phyloP scores from a whole-genome alignment of 92 coral and sea anemone species.

The Anthopleura xanthogrammica region DNA sequence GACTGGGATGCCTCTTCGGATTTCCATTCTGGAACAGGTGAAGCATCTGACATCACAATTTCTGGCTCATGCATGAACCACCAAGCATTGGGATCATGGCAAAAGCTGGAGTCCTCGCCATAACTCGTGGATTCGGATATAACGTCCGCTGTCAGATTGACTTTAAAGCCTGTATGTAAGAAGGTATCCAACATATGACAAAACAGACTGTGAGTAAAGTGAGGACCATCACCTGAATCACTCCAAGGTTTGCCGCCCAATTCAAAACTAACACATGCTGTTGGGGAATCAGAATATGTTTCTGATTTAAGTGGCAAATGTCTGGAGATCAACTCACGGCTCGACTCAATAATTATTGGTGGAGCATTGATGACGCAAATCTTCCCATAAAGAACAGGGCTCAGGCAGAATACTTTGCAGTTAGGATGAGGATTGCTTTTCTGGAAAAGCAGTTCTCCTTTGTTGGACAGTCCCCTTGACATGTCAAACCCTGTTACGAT shows the following conservation, averaged over 20 bases:
- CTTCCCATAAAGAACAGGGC: background rate
- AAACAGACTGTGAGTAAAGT: slow-evolving; percentile 5
- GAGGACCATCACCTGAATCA: background rate
- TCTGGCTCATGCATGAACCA: slow-evolving; percentile 26
- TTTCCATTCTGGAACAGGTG: background rate
- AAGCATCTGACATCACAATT: background rate
- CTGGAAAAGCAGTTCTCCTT: slow-evolving; percentile 29
- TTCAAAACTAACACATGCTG: background rate
- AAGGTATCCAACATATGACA: slow-evolving; percentile 11
- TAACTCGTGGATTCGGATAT: background rate
- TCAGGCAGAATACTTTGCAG: slow-evolving; percentile 25
- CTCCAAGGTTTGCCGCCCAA: slow-evolving; percentile 18
- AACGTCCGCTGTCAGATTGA: slow-evolving; percentile 21
- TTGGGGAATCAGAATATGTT: background rate
- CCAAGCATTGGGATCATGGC: slow-evolving; percentile 32
- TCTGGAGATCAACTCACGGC: slow-evolving; percentile 6
- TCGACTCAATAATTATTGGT: background rate
- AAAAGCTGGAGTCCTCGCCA: background rate
- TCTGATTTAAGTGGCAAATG: background rate
- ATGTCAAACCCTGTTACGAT: slow-evolving; percentile 24
- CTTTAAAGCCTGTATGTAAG: background rate
- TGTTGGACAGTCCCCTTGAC: slow-evolving; percentile 19
- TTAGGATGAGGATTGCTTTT: background rate
- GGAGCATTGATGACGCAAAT: slow-evolving; percentile 20
- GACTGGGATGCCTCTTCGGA: background rate